Evolutionary conservation across 1,140 invertebrate genomes (phyloP).

Genomic region (Pararge aegeria): DNA sequence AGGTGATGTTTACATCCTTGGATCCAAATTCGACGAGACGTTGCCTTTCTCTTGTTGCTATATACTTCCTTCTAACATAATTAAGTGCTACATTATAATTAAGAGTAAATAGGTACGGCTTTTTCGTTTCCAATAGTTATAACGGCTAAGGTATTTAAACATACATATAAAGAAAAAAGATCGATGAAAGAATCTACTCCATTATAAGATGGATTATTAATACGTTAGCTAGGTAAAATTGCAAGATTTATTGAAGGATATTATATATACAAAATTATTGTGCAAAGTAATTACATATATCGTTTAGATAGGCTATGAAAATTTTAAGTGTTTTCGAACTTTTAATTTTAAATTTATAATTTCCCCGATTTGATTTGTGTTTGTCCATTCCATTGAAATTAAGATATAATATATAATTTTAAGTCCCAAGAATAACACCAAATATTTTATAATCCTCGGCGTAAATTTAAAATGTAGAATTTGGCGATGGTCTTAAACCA

Average conservation of each 20-base stretch:
- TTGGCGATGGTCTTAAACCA: slow-evolving; percentile 43
- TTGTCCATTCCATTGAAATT: slow-evolving; percentile 52
- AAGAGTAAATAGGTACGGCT: slow-evolving; percentile 43
- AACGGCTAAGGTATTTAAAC: slow-evolving; percentile 31
- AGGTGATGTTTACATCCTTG: slow-evolving; percentile 21
- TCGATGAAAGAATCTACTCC: slow-evolving; percentile 17
- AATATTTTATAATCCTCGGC: slow-evolving; percentile 63
- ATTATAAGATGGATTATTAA: slow-evolving; percentile 45
- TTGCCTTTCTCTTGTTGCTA: slow-evolving; percentile 65
- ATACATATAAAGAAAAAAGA: slow-evolving; percentile 15
- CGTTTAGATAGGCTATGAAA: slow-evolving; percentile 71
- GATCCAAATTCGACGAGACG: slow-evolving; percentile 39
- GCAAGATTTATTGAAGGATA: slow-evolving; percentile 61
- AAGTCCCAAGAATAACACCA: slow-evolving; percentile 73
- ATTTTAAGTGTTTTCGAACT: slow-evolving; percentile 45
- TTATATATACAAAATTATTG: slow-evolving; percentile 67
- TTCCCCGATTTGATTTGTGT: slow-evolving; percentile 42
- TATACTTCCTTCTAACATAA: slow-evolving; percentile 57
- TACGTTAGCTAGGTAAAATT: slow-evolving; percentile 63
- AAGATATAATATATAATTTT: slow-evolving; percentile 57
- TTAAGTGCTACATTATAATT: slow-evolving; percentile 41
- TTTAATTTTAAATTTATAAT: slow-evolving; percentile 21
- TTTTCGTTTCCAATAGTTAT: slow-evolving; percentile 41
- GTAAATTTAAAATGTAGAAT: slow-evolving; percentile 53
- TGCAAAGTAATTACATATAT: slow-evolving; percentile 54